A percentile compares a stretch with the other conserved stretches of the same genome.
Conservation (phyloP, 2,797 vertebrate species). For the Hypotaenidia philippensis region DNA sequence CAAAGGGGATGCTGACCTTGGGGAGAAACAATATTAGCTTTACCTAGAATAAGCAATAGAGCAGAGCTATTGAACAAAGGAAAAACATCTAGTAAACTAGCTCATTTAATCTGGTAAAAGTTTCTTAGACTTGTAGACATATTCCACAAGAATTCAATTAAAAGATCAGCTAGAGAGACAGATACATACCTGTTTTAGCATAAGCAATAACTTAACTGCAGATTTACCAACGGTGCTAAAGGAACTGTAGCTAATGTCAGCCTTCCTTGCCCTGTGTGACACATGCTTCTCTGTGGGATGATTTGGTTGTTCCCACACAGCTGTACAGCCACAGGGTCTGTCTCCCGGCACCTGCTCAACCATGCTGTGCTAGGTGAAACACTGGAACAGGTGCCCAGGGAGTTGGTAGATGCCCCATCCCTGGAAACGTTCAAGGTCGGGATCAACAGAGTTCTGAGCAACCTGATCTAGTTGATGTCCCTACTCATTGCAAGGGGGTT, state of each 20-base stretch:
- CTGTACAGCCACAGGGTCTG: neutral
- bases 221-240: neutral
- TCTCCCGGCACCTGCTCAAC: neutral
- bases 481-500: neutral
- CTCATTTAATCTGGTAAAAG: neutral
- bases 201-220: neutral
- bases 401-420: neutral
- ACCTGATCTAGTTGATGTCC: too few species aligned
- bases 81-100: neutral
- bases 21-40: neutral
- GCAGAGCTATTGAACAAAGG: neutral
- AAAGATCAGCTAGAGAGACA: neutral
- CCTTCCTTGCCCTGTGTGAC: neutral
- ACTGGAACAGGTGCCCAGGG: neutral
- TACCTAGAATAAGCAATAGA: neutral
- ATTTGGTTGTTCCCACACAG: neutral
- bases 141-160: neutral
- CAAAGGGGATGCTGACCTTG: neutral
- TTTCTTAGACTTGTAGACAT: neutral
- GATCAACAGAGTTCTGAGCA: neutral
- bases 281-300: rapidly evolving
- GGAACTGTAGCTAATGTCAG: neutral
- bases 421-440: neutral
- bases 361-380: neutral
- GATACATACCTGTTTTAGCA: neutral